phyloP scores from a whole-genome alignment of 2,797 vertebrate species.

The Saxicola maurus region DNA sequence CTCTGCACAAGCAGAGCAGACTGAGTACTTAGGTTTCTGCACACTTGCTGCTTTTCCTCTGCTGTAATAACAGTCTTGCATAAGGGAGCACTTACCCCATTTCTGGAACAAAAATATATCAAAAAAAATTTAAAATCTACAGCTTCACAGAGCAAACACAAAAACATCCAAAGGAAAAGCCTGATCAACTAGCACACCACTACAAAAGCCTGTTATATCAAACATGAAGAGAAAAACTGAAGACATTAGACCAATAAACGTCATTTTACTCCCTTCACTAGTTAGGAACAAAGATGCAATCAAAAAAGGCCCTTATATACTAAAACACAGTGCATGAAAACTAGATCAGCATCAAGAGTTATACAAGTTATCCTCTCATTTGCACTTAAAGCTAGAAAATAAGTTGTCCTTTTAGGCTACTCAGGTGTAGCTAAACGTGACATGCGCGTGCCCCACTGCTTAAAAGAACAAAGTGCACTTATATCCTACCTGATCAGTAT shows the following conservation, averaged over 20 bases:
- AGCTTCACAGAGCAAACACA: not conserved
- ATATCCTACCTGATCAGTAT: constrained; percentile 49
- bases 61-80: not conserved
- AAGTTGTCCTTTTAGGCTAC: not conserved
- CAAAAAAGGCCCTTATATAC: not conserved
- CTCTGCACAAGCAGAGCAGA: not conserved
- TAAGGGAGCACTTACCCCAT: not conserved
- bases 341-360: not conserved
- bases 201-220: not conserved
- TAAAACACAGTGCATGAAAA: not conserved
- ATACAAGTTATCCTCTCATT: not conserved
- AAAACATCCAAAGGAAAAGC: not conserved
- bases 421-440: not conserved
- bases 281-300: not conserved
- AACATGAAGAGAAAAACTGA: not conserved
- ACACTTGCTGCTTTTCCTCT: not conserved
- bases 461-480: constrained; percentile 53
- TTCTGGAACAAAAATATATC: not conserved
- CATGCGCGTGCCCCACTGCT: constrained; percentile 1
- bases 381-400: not conserved
- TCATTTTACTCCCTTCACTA: not conserved
- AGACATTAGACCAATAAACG: not conserved
- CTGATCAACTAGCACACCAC: not conserved
- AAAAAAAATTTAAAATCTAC: not conserved
- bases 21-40: not conserved